These are phyloP conservation scores for Limosa lapponica DNA, from an alignment of 2,797 vertebrate species.

Conservation along the genomic window DNA sequence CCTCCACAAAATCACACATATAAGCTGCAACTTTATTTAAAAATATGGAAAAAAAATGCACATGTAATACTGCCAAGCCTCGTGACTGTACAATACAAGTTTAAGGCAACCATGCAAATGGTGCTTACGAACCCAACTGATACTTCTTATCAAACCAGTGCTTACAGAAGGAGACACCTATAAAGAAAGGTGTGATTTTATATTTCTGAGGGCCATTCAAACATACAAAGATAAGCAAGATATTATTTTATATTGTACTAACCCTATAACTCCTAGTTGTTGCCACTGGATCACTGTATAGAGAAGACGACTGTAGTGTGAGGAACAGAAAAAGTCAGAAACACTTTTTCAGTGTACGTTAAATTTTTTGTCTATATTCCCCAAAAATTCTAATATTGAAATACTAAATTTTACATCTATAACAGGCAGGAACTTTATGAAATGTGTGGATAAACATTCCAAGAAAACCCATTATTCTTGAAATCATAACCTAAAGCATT, in stretches of 20 bases:
- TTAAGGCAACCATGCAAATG: conserved; percentile 28
- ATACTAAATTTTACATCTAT: neutral
- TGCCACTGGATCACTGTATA: conserved; percentile 76
- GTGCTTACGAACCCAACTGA: conserved; percentile 88
- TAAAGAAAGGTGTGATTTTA: conserved; percentile 49
- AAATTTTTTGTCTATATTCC: neutral
- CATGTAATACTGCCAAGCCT: neutral
- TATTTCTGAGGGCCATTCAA: neutral
- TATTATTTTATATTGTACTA: conserved; percentile 55
- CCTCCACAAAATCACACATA: neutral
- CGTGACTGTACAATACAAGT: neutral
- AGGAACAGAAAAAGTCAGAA: conserved; percentile 30
- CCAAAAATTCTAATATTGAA: neutral
- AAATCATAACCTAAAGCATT: neutral
- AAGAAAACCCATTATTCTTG: neutral
- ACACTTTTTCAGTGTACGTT: neutral
- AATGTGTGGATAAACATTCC: neutral
- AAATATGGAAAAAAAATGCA: neutral
- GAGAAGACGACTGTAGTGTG: conserved; percentile 72
- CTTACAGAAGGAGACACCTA: conserved; percentile 82
- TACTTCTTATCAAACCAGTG: conserved; percentile 85
- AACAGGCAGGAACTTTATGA: neutral
- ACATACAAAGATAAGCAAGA: neutral
- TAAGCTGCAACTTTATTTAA: neutral
- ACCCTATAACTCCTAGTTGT: conserved; percentile 76